Conservation (phyloP, 2,797 vertebrate species). For the Pseudotriccus pelzelni region DNA sequence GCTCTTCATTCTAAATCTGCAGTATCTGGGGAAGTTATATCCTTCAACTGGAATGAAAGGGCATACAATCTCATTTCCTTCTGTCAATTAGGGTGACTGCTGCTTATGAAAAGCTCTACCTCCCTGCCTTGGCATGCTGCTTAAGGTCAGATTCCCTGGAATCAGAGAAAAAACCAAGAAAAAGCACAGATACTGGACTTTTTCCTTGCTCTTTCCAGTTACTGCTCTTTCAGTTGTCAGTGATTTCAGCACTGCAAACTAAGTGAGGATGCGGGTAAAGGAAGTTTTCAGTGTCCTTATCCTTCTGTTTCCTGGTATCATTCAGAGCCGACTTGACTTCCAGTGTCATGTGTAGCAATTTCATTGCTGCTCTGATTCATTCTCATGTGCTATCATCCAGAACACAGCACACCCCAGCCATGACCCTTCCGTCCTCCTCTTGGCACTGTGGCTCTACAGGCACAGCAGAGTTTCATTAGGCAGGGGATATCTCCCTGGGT, state of each 20-base stretch:
- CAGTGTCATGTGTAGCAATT: background rate
- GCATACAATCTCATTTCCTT: background rate
- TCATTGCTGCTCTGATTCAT: background rate
- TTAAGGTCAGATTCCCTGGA: background rate
- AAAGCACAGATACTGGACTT: background rate
- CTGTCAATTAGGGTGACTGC: background rate
- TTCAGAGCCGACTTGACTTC: background rate
- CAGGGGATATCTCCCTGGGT: background rate
- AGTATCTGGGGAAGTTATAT: background rate
- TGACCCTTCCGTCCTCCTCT: background rate
- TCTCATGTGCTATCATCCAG: background rate
- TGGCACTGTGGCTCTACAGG: background rate
- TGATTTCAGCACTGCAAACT: background rate
- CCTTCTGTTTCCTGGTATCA: background rate
- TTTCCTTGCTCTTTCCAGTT: background rate
- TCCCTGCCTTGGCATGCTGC: background rate
- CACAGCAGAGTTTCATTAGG: background rate
- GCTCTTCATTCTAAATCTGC: slow-evolving; percentile 11
- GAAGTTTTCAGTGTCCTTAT: background rate
- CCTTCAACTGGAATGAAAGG: background rate
- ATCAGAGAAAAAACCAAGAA: background rate
- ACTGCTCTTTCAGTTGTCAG: background rate
- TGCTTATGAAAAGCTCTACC: background rate
- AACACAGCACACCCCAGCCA: background rate
- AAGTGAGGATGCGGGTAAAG: background rate